Evolutionary conservation across 2,113 vertebrate species (phyloP).

Genomic region (Candoia aspera): DNA sequence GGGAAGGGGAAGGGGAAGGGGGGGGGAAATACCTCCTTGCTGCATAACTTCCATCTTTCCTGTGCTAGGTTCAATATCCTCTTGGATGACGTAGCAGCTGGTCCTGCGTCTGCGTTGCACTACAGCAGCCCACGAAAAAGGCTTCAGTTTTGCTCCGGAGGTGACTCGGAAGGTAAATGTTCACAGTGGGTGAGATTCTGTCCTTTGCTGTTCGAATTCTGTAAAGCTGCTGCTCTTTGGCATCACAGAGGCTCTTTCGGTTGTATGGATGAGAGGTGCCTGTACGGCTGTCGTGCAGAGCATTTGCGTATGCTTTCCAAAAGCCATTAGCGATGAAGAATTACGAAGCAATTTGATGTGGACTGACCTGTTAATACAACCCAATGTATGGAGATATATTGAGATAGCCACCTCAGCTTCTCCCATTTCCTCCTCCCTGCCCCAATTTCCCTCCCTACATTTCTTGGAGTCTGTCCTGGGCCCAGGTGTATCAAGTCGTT

Average conservation of each 20-base stretch:
- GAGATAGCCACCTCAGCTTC: background rate
- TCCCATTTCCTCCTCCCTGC: background rate
- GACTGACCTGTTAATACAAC: too few species aligned
- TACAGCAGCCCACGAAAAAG: conserved; percentile 79
- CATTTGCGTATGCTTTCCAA: background rate
- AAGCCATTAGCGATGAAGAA: background rate
- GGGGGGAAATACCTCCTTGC: conserved; percentile 32
- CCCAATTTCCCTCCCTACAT: too few species aligned
- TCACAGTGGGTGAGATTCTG: background rate
- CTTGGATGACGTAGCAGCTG: conserved; percentile 77
- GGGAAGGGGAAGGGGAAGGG: background rate
- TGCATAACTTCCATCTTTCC: conserved; percentile 27
- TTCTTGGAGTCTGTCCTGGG: too few species aligned
- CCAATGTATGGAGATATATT: too few species aligned
- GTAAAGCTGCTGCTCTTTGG: background rate
- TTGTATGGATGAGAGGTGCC: too few species aligned
- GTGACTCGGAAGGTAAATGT: conserved; percentile 79
- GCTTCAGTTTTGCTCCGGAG: conserved; percentile 81
- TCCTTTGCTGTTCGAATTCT: background rate
- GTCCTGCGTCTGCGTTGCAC: conserved; percentile 71
- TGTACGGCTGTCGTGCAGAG: too few species aligned
- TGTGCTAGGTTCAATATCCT: conserved; percentile 78
- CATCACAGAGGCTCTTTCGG: background rate
- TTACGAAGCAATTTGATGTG: too few species aligned
- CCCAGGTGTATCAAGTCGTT: too few species aligned